phyloP scores from a whole-genome alignment of 2,888 invertebrate genomes.

The Sisyra nigra region DNA sequence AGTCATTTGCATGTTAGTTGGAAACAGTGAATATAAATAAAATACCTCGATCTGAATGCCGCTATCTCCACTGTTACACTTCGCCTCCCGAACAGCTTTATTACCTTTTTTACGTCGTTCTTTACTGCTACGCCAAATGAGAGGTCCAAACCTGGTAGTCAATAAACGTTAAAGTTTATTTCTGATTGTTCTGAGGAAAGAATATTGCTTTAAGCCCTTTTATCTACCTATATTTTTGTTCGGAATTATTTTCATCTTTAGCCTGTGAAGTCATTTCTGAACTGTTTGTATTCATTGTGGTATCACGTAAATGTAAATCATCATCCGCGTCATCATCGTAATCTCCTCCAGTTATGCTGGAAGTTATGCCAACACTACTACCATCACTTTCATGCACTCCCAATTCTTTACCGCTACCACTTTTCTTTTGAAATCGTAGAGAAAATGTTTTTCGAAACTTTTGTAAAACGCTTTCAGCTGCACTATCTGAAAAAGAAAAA shows the following conservation, averaged over 20 bases:
- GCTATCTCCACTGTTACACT: conserved; percentile 59
- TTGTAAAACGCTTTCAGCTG: conserved; percentile 42
- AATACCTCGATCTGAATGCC: conserved; percentile 50
- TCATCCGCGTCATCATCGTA: background rate
- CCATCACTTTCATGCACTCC: background rate
- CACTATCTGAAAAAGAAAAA: conserved; percentile 15
- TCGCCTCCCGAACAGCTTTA: conserved; percentile 49
- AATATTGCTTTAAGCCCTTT: too few relatives aligned
- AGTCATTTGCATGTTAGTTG: background rate
- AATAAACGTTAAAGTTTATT: too few relatives aligned
- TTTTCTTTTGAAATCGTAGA: conserved; percentile 38
- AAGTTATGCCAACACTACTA: background rate
- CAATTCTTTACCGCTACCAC: conserved; percentile 28
- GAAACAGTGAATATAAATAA: conserved; percentile 9
- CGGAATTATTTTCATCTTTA: conserved; percentile 20
- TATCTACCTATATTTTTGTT: conserved; percentile 24
- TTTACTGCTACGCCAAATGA: conserved; percentile 54
- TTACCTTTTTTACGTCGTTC: conserved; percentile 44
- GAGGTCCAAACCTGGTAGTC: conserved; percentile 43
- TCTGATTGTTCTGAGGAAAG: too few relatives aligned
- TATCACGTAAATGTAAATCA: too few relatives aligned
- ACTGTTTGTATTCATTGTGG: too few relatives aligned
- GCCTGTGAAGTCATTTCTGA: conserved; percentile 9
- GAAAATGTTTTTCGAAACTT: conserved; percentile 57
- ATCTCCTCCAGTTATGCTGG: background rate